phyloP scores from a whole-genome alignment of 2,797 vertebrate species.

The Aplochiton taeniatus region DNA sequence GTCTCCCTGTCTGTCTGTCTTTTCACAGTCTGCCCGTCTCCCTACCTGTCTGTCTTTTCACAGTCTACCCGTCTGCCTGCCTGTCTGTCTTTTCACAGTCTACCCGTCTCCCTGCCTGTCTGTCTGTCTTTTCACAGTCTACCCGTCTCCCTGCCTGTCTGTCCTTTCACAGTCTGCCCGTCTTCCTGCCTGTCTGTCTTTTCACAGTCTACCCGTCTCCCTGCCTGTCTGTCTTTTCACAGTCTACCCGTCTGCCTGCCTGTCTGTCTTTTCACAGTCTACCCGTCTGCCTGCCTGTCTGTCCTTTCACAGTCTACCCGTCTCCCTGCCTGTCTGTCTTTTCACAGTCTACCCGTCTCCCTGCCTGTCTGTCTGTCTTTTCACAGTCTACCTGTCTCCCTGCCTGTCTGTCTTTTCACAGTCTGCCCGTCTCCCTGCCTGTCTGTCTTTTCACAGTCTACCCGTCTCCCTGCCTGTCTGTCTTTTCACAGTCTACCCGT shows the following conservation, averaged over 20 bases:
- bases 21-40: background rate
- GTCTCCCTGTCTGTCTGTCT: no score
- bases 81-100: conserved; percentile 26
- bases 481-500: no score
- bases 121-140: background rate
- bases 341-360: conserved; percentile 16
- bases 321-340: conserved; percentile 38
- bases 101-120: conserved; percentile 15
- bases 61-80: conserved; percentile 22
- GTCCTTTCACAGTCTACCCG: no score
- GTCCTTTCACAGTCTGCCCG: no score
- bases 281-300: background rate
- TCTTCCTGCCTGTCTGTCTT: no score
- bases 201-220: background rate
- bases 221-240: no score
- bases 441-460: background rate
- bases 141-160: conserved; percentile 17
- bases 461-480: no score
- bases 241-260: conserved; percentile 19
- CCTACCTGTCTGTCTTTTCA: conserved; percentile 44
- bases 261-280: no score
- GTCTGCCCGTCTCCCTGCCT: no score
- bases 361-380: background rate
- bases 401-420: conserved; percentile 13
- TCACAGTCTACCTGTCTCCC: conserved; percentile 2